Evolutionary conservation across 53 echinoderm and acorn worm genomes (phyloP).

Genomic region (Paracentrotus lividus): DNA sequence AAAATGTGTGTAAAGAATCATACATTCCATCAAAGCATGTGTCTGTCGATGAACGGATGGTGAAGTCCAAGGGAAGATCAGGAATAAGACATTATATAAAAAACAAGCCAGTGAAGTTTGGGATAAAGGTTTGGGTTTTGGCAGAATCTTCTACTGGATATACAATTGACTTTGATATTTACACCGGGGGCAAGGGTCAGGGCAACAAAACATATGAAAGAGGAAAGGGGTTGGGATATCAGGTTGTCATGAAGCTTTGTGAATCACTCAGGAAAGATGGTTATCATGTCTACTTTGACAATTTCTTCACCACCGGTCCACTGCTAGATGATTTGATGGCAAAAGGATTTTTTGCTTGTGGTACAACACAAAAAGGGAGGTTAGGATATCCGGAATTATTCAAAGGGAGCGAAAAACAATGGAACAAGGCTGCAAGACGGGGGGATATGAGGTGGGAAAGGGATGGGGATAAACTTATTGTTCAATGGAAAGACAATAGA

Average conservation of each 20-base stretch:
- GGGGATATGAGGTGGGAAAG: not conserved
- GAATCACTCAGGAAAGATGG: conserved; percentile 10
- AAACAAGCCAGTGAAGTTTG: not conserved
- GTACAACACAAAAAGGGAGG: conserved; percentile 32
- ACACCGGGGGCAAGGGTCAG: no score
- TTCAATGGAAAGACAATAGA: conserved; percentile 31
- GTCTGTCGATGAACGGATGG: conserved; percentile 35
- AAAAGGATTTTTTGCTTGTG: not conserved
- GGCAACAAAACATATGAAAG: not conserved
- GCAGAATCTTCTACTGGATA: no score
- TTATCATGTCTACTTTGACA: conserved; percentile 10
- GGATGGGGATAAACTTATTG: not conserved
- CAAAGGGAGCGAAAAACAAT: no score
- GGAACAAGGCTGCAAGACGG: conserved; percentile 33
- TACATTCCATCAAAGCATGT: not conserved
- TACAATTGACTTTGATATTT: conserved; percentile 29
- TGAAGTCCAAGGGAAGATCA: conserved; percentile 3
- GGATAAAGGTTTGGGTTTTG: conserved; percentile 25
- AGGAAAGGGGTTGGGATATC: conserved; percentile 21
- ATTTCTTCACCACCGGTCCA: conserved; percentile 9
- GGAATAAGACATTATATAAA: not conserved
- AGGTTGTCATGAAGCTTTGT: conserved; percentile 3
- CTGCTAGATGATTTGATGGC: not conserved
- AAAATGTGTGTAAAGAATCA: not conserved
- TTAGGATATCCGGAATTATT: conserved; percentile 4